Conservation (phyloP, 1,140 invertebrate species). For the Nomia melanderi region DNA sequence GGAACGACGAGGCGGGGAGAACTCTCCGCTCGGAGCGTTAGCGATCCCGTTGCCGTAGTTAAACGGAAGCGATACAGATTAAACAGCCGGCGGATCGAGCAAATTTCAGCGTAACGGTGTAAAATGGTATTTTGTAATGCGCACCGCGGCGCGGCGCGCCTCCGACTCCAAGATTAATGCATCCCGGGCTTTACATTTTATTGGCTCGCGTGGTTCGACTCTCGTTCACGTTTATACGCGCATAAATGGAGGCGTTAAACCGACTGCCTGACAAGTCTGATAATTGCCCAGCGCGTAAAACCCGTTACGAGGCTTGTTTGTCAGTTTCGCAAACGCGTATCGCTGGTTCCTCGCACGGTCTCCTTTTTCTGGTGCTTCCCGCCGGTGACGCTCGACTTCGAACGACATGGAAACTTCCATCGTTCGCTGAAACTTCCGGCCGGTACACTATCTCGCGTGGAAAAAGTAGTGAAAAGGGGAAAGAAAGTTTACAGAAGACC, state of each 20-base stretch:
- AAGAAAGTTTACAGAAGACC: not conserved
- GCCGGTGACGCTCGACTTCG: slow-evolving; percentile 19
- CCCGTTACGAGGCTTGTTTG: slow-evolving; percentile 72
- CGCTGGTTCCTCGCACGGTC: slow-evolving; percentile 17
- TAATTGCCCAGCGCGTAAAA: slow-evolving; percentile 79
- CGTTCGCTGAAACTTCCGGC: not conserved
- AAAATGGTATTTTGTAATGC: slow-evolving; percentile 76
- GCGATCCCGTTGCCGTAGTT: not conserved
- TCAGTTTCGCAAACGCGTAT: slow-evolving; percentile 66
- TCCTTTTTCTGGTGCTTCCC: not conserved
- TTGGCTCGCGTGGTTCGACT: slow-evolving; percentile 60
- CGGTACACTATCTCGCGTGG: not conserved
- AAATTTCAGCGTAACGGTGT: slow-evolving; percentile 57
- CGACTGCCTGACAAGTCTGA: slow-evolving; percentile 78
- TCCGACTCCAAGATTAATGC: slow-evolving; percentile 59
- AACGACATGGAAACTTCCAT: slow-evolving; percentile 22
- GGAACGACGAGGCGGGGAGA: not conserved
- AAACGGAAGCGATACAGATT: slow-evolving; percentile 40
- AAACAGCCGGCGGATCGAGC: slow-evolving; percentile 43
- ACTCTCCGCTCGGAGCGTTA: slow-evolving; percentile 5
- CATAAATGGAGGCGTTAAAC: slow-evolving; percentile 77
- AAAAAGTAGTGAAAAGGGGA: not conserved
- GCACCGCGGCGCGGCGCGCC: slow-evolving; percentile 38
- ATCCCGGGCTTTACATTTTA: slow-evolving; percentile 65
- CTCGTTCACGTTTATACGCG: slow-evolving; percentile 71